Evolutionary conservation across 2,797 vertebrate genomes (phyloP), one percentile per base, ranked within the genome.

Genomic region (Agapornis canus): DNA sequence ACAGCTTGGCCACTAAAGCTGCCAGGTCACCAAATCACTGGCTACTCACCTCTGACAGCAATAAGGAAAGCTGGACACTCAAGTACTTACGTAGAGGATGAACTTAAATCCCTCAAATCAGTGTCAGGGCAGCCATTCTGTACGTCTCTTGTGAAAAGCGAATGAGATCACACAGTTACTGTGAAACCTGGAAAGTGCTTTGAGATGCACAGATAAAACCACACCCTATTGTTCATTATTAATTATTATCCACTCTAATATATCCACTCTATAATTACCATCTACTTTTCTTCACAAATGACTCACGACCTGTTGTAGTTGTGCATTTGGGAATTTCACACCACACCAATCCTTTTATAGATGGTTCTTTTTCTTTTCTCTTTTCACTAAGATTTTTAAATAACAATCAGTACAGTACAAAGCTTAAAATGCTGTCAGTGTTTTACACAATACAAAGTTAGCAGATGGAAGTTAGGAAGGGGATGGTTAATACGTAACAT

Each of bases 321-420:
- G 51, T 51, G 51, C 77, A n/a, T 39, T 83, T 80, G 75, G 17
- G 68, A 91, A 93, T 69, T 92, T 93, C 92, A 97, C 52, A 84
- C 72, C 72, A 95, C 93, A 90, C 29, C 60, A 81, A 31, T 5
- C 1, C 0, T 71, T 96, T 95, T 78, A 51, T 23, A 84, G 14
- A 32, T 68, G n/a, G 21, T 57, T 57, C 54, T 57, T 20, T 73
- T 57, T 32, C 78, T 73, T 48, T 48, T 73, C 39, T 39, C 37
- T 95, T 82, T 65, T 10, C 31, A 83, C 48, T 87, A 45, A 75
- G 18, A 22, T 79, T 91, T 91, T 93, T 71, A 91, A 95, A 94
- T 90, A 87, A 82, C 27, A 63, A 79, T 96, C 94, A 96, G 91
- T 94, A 95, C 88, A 94, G 61, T 94, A 95, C 69, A 96, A 94